A percentile compares a stretch with the other conserved stretches of the same genome.
phyloP scores from a whole-genome alignment of 2,797 vertebrate genomes.

The Phrynocephalus forsythii region DNA sequence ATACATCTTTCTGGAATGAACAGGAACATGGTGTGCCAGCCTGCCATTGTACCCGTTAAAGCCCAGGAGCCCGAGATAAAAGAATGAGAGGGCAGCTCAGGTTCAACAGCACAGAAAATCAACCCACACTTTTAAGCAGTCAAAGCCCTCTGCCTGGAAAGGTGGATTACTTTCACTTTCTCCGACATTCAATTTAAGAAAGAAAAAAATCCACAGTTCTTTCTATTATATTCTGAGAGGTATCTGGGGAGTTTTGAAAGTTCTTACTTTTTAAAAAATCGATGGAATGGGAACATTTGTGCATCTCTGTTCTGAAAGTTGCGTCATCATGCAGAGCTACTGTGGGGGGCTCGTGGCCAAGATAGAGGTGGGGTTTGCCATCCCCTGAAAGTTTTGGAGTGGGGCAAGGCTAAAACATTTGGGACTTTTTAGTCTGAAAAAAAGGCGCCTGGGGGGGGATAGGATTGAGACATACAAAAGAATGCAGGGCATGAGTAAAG shows the following conservation, averaged over 20 bases:
- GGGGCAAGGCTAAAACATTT: no score
- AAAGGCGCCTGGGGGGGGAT: no score
- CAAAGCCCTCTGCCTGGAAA: background rate
- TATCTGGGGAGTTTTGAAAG: no score
- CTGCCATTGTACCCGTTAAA: background rate
- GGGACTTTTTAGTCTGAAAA: no score
- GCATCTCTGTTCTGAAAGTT: background rate
- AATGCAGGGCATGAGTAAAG: no score
- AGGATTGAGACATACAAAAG: no score
- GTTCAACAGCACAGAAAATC: background rate
- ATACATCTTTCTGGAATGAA: background rate
- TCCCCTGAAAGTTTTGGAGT: no score
- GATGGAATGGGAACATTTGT: background rate
- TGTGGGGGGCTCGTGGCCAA: no score
- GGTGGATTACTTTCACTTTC: background rate
- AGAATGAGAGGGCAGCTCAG: no score
- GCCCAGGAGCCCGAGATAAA: background rate
- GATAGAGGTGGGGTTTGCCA: no score
- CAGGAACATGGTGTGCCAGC: background rate
- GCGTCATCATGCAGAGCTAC: background rate
- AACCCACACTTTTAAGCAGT: background rate
- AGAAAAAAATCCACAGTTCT: background rate
- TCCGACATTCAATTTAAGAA: background rate
- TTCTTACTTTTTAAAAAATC: no score
- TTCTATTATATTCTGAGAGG: no score